Evolutionary conservation across 2,888 invertebrate genomes (phyloP), one percentile per base, ranked within the genome.

Genomic region (Nipponacmea schrenckii): DNA sequence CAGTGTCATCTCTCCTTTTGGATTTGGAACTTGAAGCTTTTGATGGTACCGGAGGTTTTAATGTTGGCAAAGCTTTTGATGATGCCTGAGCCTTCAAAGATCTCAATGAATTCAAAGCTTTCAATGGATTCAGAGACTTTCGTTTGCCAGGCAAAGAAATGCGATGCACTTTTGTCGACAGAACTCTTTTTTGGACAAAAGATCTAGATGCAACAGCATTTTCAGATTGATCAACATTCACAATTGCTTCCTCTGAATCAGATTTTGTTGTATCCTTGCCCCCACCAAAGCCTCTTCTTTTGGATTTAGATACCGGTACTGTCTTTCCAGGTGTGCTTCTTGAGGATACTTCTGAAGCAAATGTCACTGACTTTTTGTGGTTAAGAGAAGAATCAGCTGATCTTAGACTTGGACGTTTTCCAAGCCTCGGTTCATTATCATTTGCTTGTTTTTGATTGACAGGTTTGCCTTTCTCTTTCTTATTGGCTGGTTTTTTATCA

Each of bases 21-120:
- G 67, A 46, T 68, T 12, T 17, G 7, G 62, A 63, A 63, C 3
- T 31, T 62, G 62, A 26, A 14, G 31, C n/a, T 56, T 17, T 2
- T 68, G 68, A 17, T 68, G 56, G 26, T 68, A 26, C 2, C 62
- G 62, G 62, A 62, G 62, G 3, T 62, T 24, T 62, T 62, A 62
- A 68, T 64, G 68, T 26, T 68, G 62, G 26, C 15, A 26, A n/a
- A 62, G 68, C 1, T 62, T 56, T 20, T 62, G 68, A 68, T 68
- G 62, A 62, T 62, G 31, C 31, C 31, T 3, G 5, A 31, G 31
- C 31, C 5, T 31, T 31, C 5, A 31, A 39, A 39, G 39, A 5
- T 8, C 1, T 39, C 10, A 10, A 39, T 39, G 10, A 39, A 5
- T 1, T 10, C 10, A 10, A 39, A 39, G 39, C 39, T 39, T 39